Evolutionary conservation across 2,797 vertebrate species (phyloP).

Genomic region (Gobionotothen gibberifrons): DNA sequence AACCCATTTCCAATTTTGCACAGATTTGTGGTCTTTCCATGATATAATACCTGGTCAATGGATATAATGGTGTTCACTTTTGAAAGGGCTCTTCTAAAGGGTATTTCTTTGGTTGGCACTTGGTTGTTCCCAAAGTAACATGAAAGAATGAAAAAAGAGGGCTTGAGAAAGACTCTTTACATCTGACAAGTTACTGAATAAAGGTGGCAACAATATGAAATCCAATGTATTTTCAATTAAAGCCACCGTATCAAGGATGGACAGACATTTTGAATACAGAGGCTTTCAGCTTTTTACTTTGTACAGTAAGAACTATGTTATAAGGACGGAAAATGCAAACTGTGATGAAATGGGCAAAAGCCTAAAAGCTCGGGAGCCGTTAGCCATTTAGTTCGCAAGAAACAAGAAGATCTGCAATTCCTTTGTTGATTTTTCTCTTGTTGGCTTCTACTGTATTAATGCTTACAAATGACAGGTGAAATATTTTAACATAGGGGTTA

Average conservation of each 20-base stretch:
- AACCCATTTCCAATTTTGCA: not conserved
- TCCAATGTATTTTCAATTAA: no score
- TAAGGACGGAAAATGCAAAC: not conserved
- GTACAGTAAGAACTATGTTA: not conserved
- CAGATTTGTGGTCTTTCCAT: not conserved
- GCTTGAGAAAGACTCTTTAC: no score
- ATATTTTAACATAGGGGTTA: not conserved
- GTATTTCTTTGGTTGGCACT: not conserved
- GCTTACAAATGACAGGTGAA: not conserved
- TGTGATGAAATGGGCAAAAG: constrained; percentile 2
- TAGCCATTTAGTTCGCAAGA: not conserved
- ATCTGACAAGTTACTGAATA: no score
- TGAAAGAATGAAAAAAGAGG: not conserved
- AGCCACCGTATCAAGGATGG: not conserved
- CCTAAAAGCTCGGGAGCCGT: not conserved
- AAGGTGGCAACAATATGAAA: not conserved
- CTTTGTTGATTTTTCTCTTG: not conserved
- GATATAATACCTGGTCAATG: not conserved
- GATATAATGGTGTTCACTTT: not conserved
- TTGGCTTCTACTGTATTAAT: not conserved
- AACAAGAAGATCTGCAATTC: not conserved
- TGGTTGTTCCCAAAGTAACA: not conserved
- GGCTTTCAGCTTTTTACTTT: not conserved
- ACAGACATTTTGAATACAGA: not conserved
- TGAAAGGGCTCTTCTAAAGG: not conserved